phyloP scores from a whole-genome alignment of 2,888 invertebrate species.

The Orthosia cruda region DNA sequence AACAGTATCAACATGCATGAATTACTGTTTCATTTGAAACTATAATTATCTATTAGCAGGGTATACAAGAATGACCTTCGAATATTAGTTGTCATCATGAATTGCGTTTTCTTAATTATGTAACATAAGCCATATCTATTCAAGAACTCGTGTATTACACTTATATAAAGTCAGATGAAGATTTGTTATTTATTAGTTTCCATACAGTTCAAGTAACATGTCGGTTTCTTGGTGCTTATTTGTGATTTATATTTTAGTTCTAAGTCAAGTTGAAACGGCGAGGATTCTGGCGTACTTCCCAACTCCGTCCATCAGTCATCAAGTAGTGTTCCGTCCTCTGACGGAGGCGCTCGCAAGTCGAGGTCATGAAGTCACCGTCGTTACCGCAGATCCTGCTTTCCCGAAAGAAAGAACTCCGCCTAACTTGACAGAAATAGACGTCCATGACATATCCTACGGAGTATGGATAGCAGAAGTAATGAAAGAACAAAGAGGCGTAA shows the following conservation, averaged over 20 bases:
- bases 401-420: constrained; percentile 69
- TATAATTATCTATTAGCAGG: background rate
- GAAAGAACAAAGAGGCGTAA: constrained; percentile 17
- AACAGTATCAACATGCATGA: background rate
- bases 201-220: constrained; percentile 4
- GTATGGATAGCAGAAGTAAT: constrained; percentile 50
- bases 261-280: constrained; percentile 54
- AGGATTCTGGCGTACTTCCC: constrained; percentile 76
- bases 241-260: constrained; percentile 4
- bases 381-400: constrained; percentile 84
- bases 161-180: background rate
- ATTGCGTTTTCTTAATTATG: background rate
- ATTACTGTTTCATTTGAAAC: background rate
- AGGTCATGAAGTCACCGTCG: constrained; percentile 85
- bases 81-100: background rate
- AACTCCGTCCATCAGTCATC: constrained; percentile 86
- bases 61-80: background rate
- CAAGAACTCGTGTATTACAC: background rate
- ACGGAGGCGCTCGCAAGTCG: constrained; percentile 80
- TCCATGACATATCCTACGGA: constrained; percentile 75
- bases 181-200: background rate
- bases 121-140: background rate
- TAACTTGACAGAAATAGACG: constrained; percentile 84
- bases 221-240: background rate
- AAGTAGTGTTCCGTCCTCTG: constrained; percentile 82